Conservation (phyloP, 1,140 invertebrate species). For the Pseudobourletiella spinata region DNA sequence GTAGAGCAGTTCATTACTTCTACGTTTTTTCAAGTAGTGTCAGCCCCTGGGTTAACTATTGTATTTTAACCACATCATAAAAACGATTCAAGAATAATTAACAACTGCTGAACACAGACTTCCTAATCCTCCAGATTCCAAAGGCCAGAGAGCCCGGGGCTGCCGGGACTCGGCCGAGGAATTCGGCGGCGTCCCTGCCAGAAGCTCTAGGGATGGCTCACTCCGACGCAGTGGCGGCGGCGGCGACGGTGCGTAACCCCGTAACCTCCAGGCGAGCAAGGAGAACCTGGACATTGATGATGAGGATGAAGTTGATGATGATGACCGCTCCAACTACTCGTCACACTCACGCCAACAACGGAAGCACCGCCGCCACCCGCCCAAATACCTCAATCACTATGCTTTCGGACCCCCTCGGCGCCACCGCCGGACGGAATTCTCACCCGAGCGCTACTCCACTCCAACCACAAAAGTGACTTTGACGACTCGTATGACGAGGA, state of each 20-base stretch:
- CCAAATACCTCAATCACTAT: no score
- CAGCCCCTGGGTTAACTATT: no score
- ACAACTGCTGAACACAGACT: no score
- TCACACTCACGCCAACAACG: slow-evolving; percentile 25
- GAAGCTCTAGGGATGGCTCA: slow-evolving; percentile 8
- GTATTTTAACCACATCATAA: no score
- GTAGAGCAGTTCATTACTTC: no score
- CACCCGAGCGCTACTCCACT: slow-evolving; percentile 30
- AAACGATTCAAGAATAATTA: no score
- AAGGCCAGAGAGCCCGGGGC: no score
- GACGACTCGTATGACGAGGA: slow-evolving; percentile 30
- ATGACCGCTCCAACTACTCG: slow-evolving; percentile 29
- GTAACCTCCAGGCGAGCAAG: background rate
- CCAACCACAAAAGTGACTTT: slow-evolving; percentile 34
- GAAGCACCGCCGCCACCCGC: background rate
- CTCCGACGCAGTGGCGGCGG: background rate
- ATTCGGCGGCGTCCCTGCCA: background rate
- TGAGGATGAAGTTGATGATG: slow-evolving; percentile 24
- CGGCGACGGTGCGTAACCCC: background rate
- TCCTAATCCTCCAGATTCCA: no score
- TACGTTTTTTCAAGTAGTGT: no score
- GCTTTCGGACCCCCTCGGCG: background rate
- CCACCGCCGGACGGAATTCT: slow-evolving; percentile 1
- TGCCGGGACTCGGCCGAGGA: slow-evolving; percentile 3
- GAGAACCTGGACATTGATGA: slow-evolving; percentile 13